Conservation (phyloP, 1,140 invertebrate genomes). For the Caerostris darwini region DNA sequence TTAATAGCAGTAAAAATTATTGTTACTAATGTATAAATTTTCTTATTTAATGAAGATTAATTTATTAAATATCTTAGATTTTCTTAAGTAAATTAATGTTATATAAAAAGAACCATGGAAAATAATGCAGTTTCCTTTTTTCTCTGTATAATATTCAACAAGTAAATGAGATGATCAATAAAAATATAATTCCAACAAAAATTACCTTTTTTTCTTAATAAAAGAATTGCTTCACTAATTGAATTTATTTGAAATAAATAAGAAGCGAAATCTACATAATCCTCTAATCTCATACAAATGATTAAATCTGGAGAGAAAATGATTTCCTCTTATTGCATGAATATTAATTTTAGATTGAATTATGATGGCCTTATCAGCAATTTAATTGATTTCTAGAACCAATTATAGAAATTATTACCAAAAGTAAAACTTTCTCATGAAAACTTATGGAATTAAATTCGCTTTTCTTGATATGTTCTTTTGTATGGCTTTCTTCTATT, state of each 20-base stretch:
- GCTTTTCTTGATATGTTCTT: too few species aligned
- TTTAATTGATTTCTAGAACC: not conserved
- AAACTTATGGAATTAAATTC: too few species aligned
- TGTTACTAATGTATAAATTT: too few species aligned
- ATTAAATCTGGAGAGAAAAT: not conserved
- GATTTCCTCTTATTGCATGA: not conserved
- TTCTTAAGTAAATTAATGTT: too few species aligned
- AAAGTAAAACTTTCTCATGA: not conserved
- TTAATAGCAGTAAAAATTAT: too few species aligned
- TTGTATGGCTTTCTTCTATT: too few species aligned
- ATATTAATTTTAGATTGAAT: slow-evolving; percentile 2
- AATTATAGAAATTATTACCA: not conserved
- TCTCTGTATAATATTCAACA: not conserved
- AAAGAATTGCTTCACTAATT: not conserved
- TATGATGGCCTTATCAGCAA: not conserved
- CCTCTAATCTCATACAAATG: not conserved
- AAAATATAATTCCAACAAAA: not conserved
- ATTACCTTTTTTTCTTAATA: not conserved
- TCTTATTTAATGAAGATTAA: too few species aligned
- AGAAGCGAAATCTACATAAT: not conserved
- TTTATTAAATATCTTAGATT: too few species aligned
- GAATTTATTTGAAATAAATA: not conserved
- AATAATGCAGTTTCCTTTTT: too few species aligned
- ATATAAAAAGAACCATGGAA: too few species aligned
- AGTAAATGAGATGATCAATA: not conserved